Evolutionary conservation across 2,113 vertebrate species (phyloP).

Genomic region (Myxocyprinus asiaticus): DNA sequence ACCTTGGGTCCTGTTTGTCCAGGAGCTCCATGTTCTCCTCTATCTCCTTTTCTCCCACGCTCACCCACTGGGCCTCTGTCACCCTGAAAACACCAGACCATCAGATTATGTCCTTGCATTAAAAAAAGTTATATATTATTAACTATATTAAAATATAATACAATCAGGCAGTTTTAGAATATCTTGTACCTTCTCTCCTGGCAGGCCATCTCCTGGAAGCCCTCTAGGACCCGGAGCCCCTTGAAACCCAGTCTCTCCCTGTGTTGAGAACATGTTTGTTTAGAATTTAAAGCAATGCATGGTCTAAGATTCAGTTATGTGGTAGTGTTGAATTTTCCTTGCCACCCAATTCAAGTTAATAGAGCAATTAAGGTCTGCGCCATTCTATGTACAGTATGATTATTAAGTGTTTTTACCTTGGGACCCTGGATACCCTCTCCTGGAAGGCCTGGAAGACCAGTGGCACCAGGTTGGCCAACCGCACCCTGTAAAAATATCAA

Average conservation of each 20-base stretch:
- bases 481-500: conserved; percentile 67
- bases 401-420: conserved; percentile 73
- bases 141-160: background rate
- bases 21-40: conserved; percentile 79
- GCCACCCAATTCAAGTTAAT: too few relatives aligned
- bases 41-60: conserved; percentile 79
- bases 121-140: too few relatives aligned
- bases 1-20: conserved; percentile 78
- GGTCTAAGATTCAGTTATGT: too few relatives aligned
- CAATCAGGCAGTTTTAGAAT: background rate
- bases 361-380: too few relatives aligned
- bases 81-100: conserved; percentile 71
- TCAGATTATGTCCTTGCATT: too few relatives aligned
- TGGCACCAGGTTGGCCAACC: conserved; percentile 73
- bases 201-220: conserved; percentile 69
- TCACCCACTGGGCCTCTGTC: conserved; percentile 77
- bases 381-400: too few relatives aligned
- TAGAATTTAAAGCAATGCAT: background rate
- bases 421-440: conserved; percentile 81
- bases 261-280: background rate
- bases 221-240: conserved; percentile 80
- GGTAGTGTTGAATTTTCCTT: too few relatives aligned
- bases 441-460: conserved; percentile 70
- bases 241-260: conserved; percentile 85
- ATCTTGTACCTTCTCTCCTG: conserved; percentile 79